Evolutionary conservation across 2,888 invertebrate species (phyloP), one percentile per base, ranked within the genome.

Genomic region (Nomada lathburiana): DNA sequence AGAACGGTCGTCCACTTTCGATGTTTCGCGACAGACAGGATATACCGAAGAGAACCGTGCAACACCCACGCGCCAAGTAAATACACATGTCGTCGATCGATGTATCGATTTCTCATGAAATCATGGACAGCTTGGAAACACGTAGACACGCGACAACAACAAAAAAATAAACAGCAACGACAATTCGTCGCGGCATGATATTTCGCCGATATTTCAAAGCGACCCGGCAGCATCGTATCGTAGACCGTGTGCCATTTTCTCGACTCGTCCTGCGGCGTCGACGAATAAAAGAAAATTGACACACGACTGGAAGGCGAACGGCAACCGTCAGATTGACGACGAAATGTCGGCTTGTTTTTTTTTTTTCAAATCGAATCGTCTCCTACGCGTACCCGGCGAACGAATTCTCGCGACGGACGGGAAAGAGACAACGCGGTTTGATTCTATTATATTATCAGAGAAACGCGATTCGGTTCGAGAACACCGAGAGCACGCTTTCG

Each of bases 251-350:
- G 47, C 65, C 23, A 75, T 70, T 81, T 74, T 20, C 44, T 42
- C 26, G 29, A 76, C 69, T 76, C 80, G 60, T 76, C 72, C 69
- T 23, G 44, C 29, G 50, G 55, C 63, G 57, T 47, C 62, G 53
- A 55, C 63, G 53, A 80, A 80, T 79, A 80, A 76, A 80, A 57
- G 79, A 63, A 83, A 79, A 65, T 72, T 60, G 68, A 76, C 75
- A 53, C 20, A 16, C 42, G 7, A 13, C 47, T 53, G 60, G 26
- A 71, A 47, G 26, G 29, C 18, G 65, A 47, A 13, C 29, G 75
- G 26, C 50, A 47, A 68, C n/a, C 20, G 23, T 59, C 65, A 5
- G 18, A 57, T 20, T 47, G 13, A 16, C 5, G n/a, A n/a, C 42
- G 59, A 62, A 53, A 23, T 47, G 60, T 62, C 47, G 57, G 36